Conservation (phyloP, 2,113 vertebrate genomes). For the Salvator merianae region DNA sequence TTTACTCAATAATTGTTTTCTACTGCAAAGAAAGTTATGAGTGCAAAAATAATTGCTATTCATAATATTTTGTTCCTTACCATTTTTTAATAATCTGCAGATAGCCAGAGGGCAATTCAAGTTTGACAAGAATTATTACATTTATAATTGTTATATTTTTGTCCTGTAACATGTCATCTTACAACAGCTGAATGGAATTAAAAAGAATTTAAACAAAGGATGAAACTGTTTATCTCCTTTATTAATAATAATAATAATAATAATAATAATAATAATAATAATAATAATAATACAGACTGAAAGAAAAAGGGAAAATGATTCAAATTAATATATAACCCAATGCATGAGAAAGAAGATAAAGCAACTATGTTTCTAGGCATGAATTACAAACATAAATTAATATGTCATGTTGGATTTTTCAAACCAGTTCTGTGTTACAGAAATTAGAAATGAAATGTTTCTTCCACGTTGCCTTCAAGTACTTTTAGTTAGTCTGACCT, state of each 20-base stretch:
- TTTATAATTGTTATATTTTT: conserved; percentile 21
- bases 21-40: not conserved
- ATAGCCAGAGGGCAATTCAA: conserved; percentile 4
- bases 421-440: not conserved
- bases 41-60: conserved; percentile 9
- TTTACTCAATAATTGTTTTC: conserved; percentile 13
- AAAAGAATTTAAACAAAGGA: not conserved
- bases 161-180: conserved; percentile 3
- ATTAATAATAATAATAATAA: not conserved
- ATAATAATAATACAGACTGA: not conserved
- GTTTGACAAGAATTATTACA: conserved; percentile 15
- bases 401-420: not conserved
- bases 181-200: not conserved
- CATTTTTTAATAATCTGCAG: conserved; percentile 2
- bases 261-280: not conserved
- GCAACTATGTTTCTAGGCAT: not conserved
- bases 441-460: not conserved
- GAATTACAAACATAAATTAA: not conserved
- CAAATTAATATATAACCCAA: not conserved
- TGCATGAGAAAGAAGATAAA: not conserved
- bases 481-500: not conserved
- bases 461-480: not conserved
- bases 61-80: conserved; percentile 14
- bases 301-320: not conserved
- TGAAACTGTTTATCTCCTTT: not conserved